Base-by-base conservation (phyloP, 2,113 vertebrate species). In the Tursiops truncatus region DNA sequence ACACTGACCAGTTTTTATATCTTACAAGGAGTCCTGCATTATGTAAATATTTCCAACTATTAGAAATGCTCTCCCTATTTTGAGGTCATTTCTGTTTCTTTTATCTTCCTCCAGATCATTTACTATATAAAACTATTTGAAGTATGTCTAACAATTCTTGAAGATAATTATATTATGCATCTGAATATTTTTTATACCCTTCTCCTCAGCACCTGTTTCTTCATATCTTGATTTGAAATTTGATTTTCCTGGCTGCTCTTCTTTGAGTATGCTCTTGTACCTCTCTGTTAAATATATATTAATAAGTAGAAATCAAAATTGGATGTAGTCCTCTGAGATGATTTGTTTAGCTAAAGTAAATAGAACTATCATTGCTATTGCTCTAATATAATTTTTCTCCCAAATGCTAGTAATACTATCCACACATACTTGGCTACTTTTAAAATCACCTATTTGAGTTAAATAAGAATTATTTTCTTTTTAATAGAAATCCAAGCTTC, bases 1-100 rank as follows among this genome's bases (percentile, higher is more conserved):
- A 26, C 25, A 33, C 3, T 2, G 7, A 33, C 2, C 2, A 2
- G 3, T 25, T 31, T 63, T 38, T 15, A 0, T 10, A 2, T 38
- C 8, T 86, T 70, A 33, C 1, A 36, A 79, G 13, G 1, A 3
- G 20, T 12, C 17, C 31, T 11, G 9, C 9, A 20, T 74, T 68
- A 68, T n/a, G 23, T 38, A 5, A 38, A 8, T 63, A 41, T 53
- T 96, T 67, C 31, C 14, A 44, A 68, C 23, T 53, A n/a, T 60
- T 33, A 80, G 23, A 79, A 60, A 50, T 26, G 6, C 0, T 77
- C 9, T 56, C 13, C 53, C 18, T 50, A 20, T 85, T 60, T 73
- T 21, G 62, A 15, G 3, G 26, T 68, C 6, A 25, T 86, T 60
- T 82, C 47, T 44, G 8, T 6, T 63, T 33, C 1, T 63, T 81